Base-by-base conservation (phyloP, 2,797 vertebrate genomes). In the Microchirus variegatus region DNA sequence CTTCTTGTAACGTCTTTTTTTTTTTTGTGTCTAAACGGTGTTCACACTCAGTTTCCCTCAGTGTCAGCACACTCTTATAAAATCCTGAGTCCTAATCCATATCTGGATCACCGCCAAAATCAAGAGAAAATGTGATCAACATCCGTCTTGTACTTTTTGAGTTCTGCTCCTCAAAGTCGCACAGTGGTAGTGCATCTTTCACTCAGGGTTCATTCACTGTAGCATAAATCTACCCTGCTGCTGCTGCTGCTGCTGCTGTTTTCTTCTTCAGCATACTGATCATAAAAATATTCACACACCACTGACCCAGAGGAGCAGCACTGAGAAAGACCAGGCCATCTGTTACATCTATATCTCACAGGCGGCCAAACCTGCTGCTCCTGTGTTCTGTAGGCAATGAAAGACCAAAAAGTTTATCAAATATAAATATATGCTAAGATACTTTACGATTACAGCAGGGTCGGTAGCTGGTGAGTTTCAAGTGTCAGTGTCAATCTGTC, bases 321-420 rank as follows among this genome's bases (percentile, higher is more conserved):
- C 53, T 50, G n/a, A 53, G 26, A 53, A 47, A 59, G 47, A 44
- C 58, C 5, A 3, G 49, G 40, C 71, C 77, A 75, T 84, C 67
- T 78, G 78, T 64, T 78, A 15, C 35, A 53, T 44, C 58, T 62
- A 43, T n/a, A 10, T n/a, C 40, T 65, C 19, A 38, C 47, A 53
- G 40, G 53, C 53, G 58, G 17, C 15, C 1, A 0, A 54, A 78
- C 59, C 57, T 63, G 57, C 62, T 66, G 64, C 62, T 44, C 41
- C 54, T 59, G 49, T 47, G 4, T 12, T 47, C 46, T 22, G 46
- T 13, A 22, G 12, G 18, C 46, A 22, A 2, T 6, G 10, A 47
- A 47, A 9, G 4, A 12, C 8, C 2, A 18, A 5, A 61, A 15
- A 14, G 41, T 14, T 42, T 42, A 10, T 42, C 4, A 12, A 14